phyloP scores from a whole-genome alignment of 2,888 invertebrate genomes.

The Lepidonotus clava region DNA sequence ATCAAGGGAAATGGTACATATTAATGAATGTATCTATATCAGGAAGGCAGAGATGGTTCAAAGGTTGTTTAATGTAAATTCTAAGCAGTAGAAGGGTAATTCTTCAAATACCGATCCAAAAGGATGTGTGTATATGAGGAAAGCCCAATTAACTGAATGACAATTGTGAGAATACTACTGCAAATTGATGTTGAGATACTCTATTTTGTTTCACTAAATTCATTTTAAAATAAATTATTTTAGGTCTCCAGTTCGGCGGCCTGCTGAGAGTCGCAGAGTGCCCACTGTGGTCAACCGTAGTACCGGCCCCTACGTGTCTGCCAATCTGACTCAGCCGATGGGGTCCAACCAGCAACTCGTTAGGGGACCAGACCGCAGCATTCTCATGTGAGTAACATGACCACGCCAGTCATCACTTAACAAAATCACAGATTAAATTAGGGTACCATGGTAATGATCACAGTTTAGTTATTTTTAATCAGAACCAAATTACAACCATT shows the following conservation, averaged over 20 bases:
- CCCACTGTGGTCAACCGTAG: not conserved
- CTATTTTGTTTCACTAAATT: not conserved
- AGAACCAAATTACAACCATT: not conserved
- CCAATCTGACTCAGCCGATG: not conserved
- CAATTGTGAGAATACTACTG: not conserved
- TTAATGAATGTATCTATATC: too few relatives aligned
- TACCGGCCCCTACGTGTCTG: not conserved
- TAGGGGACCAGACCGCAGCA: constrained; percentile 9
- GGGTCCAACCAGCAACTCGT: not conserved
- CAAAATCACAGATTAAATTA: not conserved
- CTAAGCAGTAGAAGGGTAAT: too few relatives aligned
- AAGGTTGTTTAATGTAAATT: too few relatives aligned
- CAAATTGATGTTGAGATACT: not conserved
- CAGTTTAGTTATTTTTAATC: not conserved
- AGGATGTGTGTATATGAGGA: too few relatives aligned
- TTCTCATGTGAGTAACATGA: constrained; percentile 7
- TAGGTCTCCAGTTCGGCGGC: not conserved
- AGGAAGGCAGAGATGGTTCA: too few relatives aligned
- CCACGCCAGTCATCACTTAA: not conserved
- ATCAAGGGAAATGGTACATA: too few relatives aligned
- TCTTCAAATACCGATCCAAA: too few relatives aligned
- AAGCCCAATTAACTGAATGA: not conserved
- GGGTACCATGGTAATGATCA: not conserved
- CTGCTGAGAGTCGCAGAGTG: not conserved
- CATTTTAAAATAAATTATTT: not conserved